Conservation (phyloP, 2,113 vertebrate genomes). For the Trematocara nigrifrons region DNA sequence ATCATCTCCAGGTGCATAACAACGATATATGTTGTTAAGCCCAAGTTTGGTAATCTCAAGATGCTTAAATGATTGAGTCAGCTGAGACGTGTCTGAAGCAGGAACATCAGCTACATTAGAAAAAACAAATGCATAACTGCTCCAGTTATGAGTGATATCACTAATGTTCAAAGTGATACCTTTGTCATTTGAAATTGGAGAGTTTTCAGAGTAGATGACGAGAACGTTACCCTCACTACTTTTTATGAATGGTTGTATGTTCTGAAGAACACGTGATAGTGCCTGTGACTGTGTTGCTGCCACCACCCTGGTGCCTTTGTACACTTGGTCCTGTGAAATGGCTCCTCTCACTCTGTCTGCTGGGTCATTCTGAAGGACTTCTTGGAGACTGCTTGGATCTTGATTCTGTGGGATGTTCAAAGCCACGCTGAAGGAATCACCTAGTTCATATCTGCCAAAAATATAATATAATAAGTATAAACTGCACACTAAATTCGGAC, state of each 20-base stretch:
- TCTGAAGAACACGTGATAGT: neutral
- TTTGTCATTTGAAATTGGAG: neutral
- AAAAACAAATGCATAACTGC: conserved; percentile 3
- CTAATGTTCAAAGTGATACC: neutral
- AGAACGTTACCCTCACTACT: neutral
- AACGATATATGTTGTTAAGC: conserved; percentile 4
- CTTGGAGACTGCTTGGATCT: neutral
- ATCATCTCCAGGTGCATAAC: neutral
- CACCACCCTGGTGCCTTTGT: neutral
- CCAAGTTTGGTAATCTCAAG: neutral
- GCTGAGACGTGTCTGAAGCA: neutral
- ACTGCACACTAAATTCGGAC: neutral
- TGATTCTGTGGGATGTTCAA: conserved; percentile 15
- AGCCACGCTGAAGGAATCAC: neutral
- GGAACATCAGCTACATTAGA: neutral
- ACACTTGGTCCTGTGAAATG: neutral
- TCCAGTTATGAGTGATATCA: neutral
- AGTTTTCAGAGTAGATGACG: neutral
- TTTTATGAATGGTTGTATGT: neutral
- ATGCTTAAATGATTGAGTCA: neutral
- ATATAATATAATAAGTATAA: neutral
- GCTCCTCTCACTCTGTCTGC: neutral
- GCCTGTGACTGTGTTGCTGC: neutral
- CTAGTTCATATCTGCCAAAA: neutral
- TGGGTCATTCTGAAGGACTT: neutral